Evolutionary conservation across 2,797 vertebrate genomes (phyloP).

Genomic region (Hozukius guyotensis): DNA sequence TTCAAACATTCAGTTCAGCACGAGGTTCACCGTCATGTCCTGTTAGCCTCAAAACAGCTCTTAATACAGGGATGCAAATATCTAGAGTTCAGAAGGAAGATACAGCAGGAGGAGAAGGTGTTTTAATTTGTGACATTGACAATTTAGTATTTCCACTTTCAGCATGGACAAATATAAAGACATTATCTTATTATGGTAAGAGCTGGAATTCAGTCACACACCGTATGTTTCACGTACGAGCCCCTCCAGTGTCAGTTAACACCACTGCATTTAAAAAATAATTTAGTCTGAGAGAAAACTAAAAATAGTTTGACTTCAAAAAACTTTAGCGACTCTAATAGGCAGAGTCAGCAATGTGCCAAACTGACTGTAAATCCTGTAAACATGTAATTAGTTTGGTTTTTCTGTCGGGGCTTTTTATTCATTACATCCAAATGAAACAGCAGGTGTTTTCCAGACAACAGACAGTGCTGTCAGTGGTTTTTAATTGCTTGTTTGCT

Average conservation of each 20-base stretch:
- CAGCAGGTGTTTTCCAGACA: constrained; percentile 66
- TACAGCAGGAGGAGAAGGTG: not conserved
- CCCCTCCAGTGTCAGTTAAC: not conserved
- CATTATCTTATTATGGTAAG: not conserved
- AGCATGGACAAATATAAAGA: not conserved
- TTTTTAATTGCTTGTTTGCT: constrained; percentile 47
- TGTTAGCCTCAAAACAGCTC: not conserved
- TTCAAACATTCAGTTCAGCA: not conserved
- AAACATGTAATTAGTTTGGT: constrained; percentile 71
- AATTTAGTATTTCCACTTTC: not conserved
- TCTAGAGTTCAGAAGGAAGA: not conserved
- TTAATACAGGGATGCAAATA: not conserved
- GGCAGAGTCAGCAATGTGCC: constrained; percentile 54
- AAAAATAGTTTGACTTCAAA: constrained; percentile 29
- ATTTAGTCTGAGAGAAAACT: constrained; percentile 5
- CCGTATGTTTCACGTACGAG: not conserved
- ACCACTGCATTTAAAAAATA: not conserved
- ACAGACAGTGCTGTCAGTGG: constrained; percentile 23
- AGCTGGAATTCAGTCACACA: not conserved
- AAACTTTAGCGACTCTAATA: constrained; percentile 25
- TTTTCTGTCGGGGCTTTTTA: constrained; percentile 56
- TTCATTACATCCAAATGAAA: constrained; percentile 69
- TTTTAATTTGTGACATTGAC: not conserved
- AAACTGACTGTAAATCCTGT: constrained; percentile 61
- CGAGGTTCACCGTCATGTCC: not conserved